Evolutionary conservation across 2,888 invertebrate species (phyloP), one percentile per base, ranked within the genome.

Genomic region (Buathra laborator): DNA sequence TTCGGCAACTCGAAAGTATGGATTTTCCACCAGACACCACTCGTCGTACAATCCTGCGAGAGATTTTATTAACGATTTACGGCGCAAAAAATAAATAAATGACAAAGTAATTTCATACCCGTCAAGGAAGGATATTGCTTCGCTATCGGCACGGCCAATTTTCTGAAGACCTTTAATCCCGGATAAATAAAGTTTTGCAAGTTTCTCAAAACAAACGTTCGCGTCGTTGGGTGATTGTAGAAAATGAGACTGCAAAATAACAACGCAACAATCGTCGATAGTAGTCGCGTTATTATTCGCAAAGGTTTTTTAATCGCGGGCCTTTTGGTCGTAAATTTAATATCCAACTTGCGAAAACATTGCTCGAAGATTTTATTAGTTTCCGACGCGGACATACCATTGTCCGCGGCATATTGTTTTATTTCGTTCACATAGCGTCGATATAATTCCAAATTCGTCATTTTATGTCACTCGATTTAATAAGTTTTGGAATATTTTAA

Each of bases 121-220:
- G 96, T 96, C 83, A 97, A 91, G n/a, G 95, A 94, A 74, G 97
- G 97, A 94, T 97, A 97, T 76, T 95, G 94, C 84, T 96, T 95
- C 87, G 98, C 95, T 46, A 98, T 92, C n/a, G 98, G 98, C 89
- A 98, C 95, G 70, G 97, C 96, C 87, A 97, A 90, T 89, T 96
- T 95, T 80, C 98, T 95, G 91, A 98, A 94, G 43, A 96, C 92
- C 89, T 96, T 96, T 94, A 98, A 95, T 12, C 96, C 96, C 10
- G 98, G 98, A 94, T 98, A 97, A 88, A 98, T 97, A 89, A 96
- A 96, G 82, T 97, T 96, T 93, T 98, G 97, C 32, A 97, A 94
- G 94, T 97, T 96, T 92, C 97, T 95, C 87, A 97, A 94, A 87
- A 97, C 94, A 88, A 96, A 95, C 92, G 95, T 96, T 85, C 96